phyloP scores from a whole-genome alignment of 2,888 invertebrate genomes.

The Drosophila anomelani region DNA sequence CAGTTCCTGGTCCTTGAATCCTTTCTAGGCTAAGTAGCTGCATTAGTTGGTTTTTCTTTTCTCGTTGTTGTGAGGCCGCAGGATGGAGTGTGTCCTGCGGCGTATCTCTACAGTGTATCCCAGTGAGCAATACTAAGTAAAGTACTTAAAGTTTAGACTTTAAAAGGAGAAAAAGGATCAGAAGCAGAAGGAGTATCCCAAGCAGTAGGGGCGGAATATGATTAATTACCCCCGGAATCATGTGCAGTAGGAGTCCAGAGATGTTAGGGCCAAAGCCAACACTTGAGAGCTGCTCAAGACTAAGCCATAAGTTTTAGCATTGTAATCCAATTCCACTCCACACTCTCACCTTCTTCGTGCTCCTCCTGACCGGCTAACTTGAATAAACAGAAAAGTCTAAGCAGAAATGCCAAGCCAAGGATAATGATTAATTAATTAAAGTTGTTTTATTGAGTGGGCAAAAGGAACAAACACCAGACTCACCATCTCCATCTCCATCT shows the following conservation, averaged over 20 bases:
- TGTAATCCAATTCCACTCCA: constrained; percentile 57
- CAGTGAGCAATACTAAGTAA: constrained; percentile 79
- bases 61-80: constrained; percentile 35
- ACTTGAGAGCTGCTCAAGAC: constrained; percentile 30
- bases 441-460: constrained; percentile 65
- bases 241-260: constrained; percentile 36
- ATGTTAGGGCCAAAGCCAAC: constrained; percentile 20
- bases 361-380: constrained; percentile 22
- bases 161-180: background rate
- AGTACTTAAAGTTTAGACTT: constrained; percentile 36
- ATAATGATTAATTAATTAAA: constrained; percentile 78
- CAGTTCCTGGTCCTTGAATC: background rate
- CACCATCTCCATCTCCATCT: background rate
- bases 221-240: constrained; percentile 60
- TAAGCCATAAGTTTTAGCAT: constrained; percentile 70
- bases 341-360: constrained; percentile 4
- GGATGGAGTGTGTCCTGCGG: constrained; percentile 28
- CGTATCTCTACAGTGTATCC: constrained; percentile 68
- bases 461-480: background rate
- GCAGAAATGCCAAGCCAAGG: constrained; percentile 57
- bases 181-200: background rate
- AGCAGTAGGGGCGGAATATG: constrained; percentile 47
- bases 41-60: constrained; percentile 25
- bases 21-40: constrained; percentile 57
- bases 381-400: constrained; percentile 57